A percentile compares a stretch with the other conserved stretches of the same genome.
Conservation (phyloP, 1,140 invertebrate species). For the Lysiphlebus fabarum region DNA sequence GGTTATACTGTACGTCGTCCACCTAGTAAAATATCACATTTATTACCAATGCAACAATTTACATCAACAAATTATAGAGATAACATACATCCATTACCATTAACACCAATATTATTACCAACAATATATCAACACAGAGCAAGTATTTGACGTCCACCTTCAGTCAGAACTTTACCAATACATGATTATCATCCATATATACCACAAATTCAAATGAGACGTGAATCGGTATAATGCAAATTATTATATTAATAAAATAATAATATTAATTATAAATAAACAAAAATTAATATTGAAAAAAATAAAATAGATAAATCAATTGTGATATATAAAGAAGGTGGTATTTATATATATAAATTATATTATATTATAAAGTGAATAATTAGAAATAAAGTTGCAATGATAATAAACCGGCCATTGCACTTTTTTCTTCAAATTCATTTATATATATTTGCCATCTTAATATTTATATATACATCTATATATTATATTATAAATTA, state of each 20-base stretch:
- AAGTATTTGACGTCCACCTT: constrained; percentile 56
- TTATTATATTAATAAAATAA: background rate
- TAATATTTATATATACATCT: constrained; percentile 10
- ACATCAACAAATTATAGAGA: constrained; percentile 50
- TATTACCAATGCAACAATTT: constrained; percentile 65
- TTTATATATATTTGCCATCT: background rate
- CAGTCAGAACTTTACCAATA: constrained; percentile 35
- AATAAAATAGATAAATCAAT: constrained; percentile 20
- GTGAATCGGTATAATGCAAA: constrained; percentile 42
- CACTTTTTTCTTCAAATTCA: too few relatives aligned
- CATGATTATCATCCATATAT: constrained; percentile 31
- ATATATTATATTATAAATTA: background rate
- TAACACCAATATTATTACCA: constrained; percentile 52
- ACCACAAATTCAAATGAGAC: constrained; percentile 39
- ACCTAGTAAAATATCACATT: constrained; percentile 69
- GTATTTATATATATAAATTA: constrained; percentile 7
- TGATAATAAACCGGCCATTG: background rate
- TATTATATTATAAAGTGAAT: constrained; percentile 8
- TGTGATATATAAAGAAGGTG: constrained; percentile 20
- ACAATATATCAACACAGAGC: constrained; percentile 59
- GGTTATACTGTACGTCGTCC: constrained; percentile 69
- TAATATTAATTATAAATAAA: too few relatives aligned
- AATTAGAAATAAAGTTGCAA: background rate
- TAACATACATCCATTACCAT: constrained; percentile 52
- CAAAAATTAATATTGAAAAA: too few relatives aligned